Percentiles rank a stretch among this genome's conserved stretches.
phyloP scores from a whole-genome alignment of 2,113 vertebrate species.

The Actenoides hombroni region DNA sequence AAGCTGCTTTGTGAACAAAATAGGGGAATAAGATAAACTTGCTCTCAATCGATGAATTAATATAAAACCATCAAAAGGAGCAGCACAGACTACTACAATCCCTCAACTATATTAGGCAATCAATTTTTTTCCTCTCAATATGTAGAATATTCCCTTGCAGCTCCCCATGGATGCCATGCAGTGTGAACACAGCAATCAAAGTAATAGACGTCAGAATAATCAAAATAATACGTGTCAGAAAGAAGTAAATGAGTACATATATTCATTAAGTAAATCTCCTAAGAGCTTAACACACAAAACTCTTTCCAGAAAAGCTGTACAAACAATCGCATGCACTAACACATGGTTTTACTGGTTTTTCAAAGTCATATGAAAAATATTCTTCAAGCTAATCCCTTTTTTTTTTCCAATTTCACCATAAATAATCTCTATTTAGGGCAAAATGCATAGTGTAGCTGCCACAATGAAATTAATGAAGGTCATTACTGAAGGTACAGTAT shows the following conservation, averaged over 20 bases:
- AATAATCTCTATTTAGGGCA: background rate
- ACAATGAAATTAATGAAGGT: background rate
- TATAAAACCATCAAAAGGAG: constrained; percentile 45
- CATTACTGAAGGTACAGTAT: background rate
- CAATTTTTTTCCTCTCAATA: constrained; percentile 29
- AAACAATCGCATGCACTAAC: constrained; percentile 17
- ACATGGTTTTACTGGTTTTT: background rate
- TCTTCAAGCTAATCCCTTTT: background rate
- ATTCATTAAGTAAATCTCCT: constrained; percentile 59
- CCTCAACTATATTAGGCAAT: constrained; percentile 54
- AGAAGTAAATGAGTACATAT: constrained; percentile 42
- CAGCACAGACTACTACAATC: constrained; percentile 3
- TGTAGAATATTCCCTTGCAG: constrained; percentile 22
- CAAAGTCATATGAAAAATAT: constrained; percentile 8
- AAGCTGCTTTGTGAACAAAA: constrained; percentile 31
- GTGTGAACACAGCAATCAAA: constrained; percentile 57
- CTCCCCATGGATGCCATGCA: constrained; percentile 6
- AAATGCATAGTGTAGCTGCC: background rate
- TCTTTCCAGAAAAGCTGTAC: constrained; percentile 24
- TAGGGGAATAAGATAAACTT: constrained; percentile 20
- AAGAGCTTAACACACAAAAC: constrained; percentile 15
- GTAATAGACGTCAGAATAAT: constrained; percentile 55
- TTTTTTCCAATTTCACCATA: background rate
- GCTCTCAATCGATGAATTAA: constrained; percentile 45
- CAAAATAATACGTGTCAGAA: constrained; percentile 65